These are phyloP conservation scores for Drosophila mayri DNA, from an alignment of 1,140 invertebrate genomes.

Conservation along the genomic window DNA sequence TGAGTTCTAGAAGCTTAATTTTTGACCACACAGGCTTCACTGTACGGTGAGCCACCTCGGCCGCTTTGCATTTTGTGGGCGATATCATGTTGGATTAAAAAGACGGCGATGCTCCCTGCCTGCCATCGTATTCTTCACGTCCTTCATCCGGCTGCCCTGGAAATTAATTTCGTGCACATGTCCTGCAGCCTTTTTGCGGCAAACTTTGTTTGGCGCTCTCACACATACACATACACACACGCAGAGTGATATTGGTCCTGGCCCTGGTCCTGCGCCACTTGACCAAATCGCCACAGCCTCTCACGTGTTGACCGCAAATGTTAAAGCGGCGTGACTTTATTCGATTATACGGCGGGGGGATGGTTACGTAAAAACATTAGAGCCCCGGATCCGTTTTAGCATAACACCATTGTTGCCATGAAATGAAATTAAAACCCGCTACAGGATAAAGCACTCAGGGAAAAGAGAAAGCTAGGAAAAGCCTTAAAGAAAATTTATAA, in stretches of 20 bases:
- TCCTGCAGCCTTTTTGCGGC: slow-evolving; percentile 70
- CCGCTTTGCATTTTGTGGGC: slow-evolving; percentile 75
- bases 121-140: slow-evolving; percentile 18
- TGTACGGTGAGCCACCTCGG: slow-evolving; percentile 16
- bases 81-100: slow-evolving; percentile 80
- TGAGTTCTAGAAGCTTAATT: background rate
- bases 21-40: background rate
- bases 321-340: slow-evolving; percentile 79
- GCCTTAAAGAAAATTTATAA: background rate
- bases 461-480: background rate
- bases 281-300: slow-evolving; percentile 24
- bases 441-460: background rate
- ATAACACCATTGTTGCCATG: slow-evolving; percentile 62
- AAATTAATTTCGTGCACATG: slow-evolving; percentile 80
- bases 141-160: slow-evolving; percentile 52
- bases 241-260: slow-evolving; percentile 8
- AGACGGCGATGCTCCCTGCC: slow-evolving; percentile 19
- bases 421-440: slow-evolving; percentile 72
- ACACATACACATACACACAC: slow-evolving; percentile 3
- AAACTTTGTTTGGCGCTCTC: slow-evolving; percentile 51
- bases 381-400: slow-evolving; percentile 42
- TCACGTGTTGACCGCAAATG: slow-evolving; percentile 65
- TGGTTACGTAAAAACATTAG: slow-evolving; percentile 72
- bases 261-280: slow-evolving; percentile 18
- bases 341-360: slow-evolving; percentile 61